These are phyloP conservation scores for Papilio polytes DNA, from an alignment of 1,140 invertebrate species.

Conservation along the genomic window DNA sequence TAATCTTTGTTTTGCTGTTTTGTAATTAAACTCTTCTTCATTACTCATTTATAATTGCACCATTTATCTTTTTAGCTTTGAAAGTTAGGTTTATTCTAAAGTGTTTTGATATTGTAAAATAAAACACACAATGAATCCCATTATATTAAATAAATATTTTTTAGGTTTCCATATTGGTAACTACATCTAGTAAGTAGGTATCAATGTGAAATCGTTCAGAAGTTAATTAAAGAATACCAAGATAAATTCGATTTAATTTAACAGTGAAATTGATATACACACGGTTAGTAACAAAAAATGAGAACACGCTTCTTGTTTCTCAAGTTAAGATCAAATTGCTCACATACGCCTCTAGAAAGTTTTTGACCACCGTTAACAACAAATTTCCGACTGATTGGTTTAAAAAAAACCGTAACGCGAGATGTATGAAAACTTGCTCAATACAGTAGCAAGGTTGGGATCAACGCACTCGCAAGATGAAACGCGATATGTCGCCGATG, in stretches of 20 bases:
- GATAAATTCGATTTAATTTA: background rate
- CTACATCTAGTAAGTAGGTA: background rate
- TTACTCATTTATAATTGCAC: conserved; percentile 8
- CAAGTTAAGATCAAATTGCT: conserved; percentile 21
- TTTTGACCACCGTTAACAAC: conserved; percentile 24
- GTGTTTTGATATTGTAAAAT: background rate
- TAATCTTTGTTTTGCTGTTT: conserved; percentile 27
- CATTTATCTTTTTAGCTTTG: background rate
- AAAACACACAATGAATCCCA: background rate
- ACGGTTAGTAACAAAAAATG: conserved; percentile 13
- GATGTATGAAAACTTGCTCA: conserved; percentile 34
- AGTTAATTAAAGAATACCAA: background rate
- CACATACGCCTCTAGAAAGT: conserved; percentile 22
- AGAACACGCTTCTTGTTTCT: conserved; percentile 14
- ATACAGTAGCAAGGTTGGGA: conserved; percentile 38
- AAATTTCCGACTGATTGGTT: conserved; percentile 35
- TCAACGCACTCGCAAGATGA: conserved; percentile 45
- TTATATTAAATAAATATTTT: background rate
- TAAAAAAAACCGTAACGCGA: conserved; percentile 33
- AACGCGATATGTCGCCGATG: conserved; percentile 57
- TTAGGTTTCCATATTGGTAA: background rate
- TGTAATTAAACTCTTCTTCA: conserved; percentile 29
- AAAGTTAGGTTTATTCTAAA: background rate
- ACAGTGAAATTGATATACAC: conserved; percentile 3
- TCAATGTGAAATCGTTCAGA: background rate